These are phyloP conservation scores for Erinaceus europaeus DNA, from an alignment of 2,113 vertebrate genomes.

Conservation along the genomic window DNA sequence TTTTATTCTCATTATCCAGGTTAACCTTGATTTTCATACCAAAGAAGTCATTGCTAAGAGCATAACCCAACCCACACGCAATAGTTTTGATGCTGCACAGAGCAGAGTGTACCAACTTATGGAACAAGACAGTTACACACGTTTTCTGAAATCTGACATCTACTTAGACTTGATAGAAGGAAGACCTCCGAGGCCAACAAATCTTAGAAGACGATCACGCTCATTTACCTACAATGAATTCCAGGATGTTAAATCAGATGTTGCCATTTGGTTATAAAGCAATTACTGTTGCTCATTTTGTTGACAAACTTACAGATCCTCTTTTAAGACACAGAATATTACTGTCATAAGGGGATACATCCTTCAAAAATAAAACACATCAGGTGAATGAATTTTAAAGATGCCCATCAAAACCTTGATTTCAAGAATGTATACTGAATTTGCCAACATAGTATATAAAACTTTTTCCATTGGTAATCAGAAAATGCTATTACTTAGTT, in stretches of 20 bases:
- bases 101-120: constrained; percentile 90
- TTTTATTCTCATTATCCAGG: constrained; percentile 76
- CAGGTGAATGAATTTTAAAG: neutral
- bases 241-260: constrained; percentile 79
- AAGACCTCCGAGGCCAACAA: constrained; percentile 74
- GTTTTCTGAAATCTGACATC: constrained; percentile 90
- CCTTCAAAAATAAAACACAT: neutral
- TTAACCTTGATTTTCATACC: constrained; percentile 92
- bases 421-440: neutral
- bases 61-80: constrained; percentile 80
- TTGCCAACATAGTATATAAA: neutral
- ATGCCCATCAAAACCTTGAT: neutral
- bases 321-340: neutral
- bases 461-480: neutral
- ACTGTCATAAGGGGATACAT: neutral
- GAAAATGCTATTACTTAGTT: neutral
- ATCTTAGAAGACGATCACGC: constrained; percentile 89
- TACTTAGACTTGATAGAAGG: constrained; percentile 85
- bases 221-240: constrained; percentile 92
- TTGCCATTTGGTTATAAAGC: constrained; percentile 79
- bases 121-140: constrained; percentile 95
- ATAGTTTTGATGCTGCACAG: constrained; percentile 90
- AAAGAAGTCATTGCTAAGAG: constrained; percentile 83
- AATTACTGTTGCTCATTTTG: neutral
- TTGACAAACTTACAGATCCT: neutral